Base-by-base conservation (phyloP, 92 coral and sea anemone genomes). In the Epizoanthus scotinus region DNA sequence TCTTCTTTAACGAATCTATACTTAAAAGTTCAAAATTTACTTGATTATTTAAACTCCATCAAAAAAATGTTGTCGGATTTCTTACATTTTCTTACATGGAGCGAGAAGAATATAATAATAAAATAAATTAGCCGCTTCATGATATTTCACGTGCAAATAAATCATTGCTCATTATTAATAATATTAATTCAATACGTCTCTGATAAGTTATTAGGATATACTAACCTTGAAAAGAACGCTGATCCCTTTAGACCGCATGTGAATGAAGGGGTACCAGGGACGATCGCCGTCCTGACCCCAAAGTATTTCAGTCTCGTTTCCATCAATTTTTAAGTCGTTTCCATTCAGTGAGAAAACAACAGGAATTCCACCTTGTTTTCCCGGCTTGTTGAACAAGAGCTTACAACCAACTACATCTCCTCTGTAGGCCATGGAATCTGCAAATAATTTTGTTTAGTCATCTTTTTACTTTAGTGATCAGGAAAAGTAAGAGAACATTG, bases 271-370 rank as follows among this genome's bases (percentile, higher is more conserved):
- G 24, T 25, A 31, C 12, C 8, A 3, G 60, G 79, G 79, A 5
- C 22, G 5, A 3, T 73, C 79, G 19, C 64, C 54, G 1, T 29
- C 44, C 18, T 1, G 8, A 57, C 31, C 6, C 9, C 20, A 15
- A 13, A 52, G 14, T n/a, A 73, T 60, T n/a, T 56, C 66, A 9
- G 36, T 19, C 40, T 73, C 27, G 8, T 73, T 67, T 21, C 65
- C 54, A 3, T 40, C 66, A 55, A 57, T 20, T 17, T 73, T 40
- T 12, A 71, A 42, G 55, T 71, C 78, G 29, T 57, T 57, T 34
- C 54, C 79, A 36, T 73, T 73, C 14, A 73, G 55, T n/a, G 79
- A 73, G 55, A 73, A 73, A 29, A 73, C 55, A 57, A 73, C 79
- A 15, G 79, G 79, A 19, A 73, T 56, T 12, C 66, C 79, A 1